These are phyloP conservation scores for Prochilodus magdalenae DNA, from an alignment of 2,113 vertebrate species.

Conservation along the genomic window DNA sequence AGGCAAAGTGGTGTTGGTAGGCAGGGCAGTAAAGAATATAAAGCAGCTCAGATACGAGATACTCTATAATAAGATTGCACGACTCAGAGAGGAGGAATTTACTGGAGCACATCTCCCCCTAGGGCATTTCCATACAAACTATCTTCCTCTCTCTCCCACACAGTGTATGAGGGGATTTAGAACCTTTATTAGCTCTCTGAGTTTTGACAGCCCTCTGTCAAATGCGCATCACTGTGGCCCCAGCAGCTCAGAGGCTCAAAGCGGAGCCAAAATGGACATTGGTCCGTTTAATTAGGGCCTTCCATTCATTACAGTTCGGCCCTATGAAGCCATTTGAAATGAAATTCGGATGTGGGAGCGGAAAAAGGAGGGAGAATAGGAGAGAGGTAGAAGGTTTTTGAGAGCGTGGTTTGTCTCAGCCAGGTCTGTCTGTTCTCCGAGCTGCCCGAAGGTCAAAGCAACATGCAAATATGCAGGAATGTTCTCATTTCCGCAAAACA, in stretches of 20 bases:
- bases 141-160: conserved; percentile 40
- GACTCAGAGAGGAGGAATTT: conserved; percentile 74
- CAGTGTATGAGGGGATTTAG: not conserved
- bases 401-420: not conserved
- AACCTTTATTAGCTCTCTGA: too few relatives aligned
- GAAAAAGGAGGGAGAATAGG: not conserved
- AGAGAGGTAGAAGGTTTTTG: too few relatives aligned
- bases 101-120: conserved; percentile 82
- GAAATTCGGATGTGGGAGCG: too few relatives aligned
- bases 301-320: too few relatives aligned
- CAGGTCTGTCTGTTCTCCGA: not conserved
- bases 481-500: not conserved
- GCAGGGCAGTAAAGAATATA: not conserved
- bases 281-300: too few relatives aligned
- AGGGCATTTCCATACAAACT: conserved; percentile 79
- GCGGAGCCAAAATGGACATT: too few relatives aligned
- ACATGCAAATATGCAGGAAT: conserved; percentile 22
- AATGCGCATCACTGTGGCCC: too few relatives aligned
- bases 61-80: conserved; percentile 80
- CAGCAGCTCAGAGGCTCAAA: too few relatives aligned
- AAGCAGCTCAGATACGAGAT: conserved; percentile 37
- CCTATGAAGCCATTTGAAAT: too few relatives aligned
- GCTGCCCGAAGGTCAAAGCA: conserved; percentile 23
- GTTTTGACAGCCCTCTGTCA: too few relatives aligned
- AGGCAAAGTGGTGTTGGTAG: conserved; percentile 1